Conservation (phyloP, 2,113 vertebrate genomes). For the Sula dactylatra region DNA sequence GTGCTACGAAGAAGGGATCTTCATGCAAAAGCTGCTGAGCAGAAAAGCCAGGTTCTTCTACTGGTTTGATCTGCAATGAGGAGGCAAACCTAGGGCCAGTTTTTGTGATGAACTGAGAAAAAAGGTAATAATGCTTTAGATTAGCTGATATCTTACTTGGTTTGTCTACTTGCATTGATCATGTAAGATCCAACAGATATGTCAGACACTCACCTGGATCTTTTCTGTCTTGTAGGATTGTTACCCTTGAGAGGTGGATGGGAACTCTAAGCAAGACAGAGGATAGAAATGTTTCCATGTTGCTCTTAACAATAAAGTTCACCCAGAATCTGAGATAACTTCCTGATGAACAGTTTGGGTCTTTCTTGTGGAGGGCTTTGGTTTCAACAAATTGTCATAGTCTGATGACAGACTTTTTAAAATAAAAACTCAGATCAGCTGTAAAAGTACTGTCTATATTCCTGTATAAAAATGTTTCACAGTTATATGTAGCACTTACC, state of each 20-base stretch:
- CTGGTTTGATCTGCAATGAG: neutral
- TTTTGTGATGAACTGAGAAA: neutral
- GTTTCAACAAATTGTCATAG: neutral
- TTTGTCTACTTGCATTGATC: neutral
- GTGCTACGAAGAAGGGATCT: neutral
- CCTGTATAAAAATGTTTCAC: neutral
- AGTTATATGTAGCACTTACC: neutral
- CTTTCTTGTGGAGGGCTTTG: neutral
- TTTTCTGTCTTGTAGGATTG: neutral
- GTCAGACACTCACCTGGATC: neutral
- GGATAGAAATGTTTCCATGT: neutral
- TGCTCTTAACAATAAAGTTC: neutral
- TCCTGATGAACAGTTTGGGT: neutral
- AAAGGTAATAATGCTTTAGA: neutral
- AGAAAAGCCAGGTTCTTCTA: neutral
- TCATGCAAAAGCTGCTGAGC: neutral
- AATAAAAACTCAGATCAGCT: neutral
- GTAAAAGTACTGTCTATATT: neutral
- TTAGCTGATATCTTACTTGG: neutral
- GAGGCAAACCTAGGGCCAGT: neutral
- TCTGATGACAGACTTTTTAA: neutral
- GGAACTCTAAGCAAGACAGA: neutral
- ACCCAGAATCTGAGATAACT: neutral
- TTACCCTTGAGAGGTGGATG: neutral
- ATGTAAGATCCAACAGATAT: neutral